Base-by-base conservation (phyloP, 2,888 invertebrate species). In the Drepana falcataria region DNA sequence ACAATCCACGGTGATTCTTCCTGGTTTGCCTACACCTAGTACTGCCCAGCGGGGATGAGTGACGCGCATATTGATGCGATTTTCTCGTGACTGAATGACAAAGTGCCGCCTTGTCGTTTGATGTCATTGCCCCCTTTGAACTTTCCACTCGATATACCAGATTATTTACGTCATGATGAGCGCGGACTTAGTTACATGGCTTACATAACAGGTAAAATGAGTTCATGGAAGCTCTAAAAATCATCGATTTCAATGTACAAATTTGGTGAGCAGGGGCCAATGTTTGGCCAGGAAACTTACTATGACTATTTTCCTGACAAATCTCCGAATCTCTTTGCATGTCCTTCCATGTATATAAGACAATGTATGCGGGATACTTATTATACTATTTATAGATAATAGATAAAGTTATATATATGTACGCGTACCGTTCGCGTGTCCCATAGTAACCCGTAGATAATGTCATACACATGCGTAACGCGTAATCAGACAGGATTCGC, bases 401-500 rank as follows among this genome's bases (percentile, higher is more conserved):
- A 51, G 33, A 40, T 40, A 51, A 9, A 41, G 4, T 5, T 37
- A 37, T 65, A 68, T 66, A 69, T 69, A 73, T 68, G 65, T 65
- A 71, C 66, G 65, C 71, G 73, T 71, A 77, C 77, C 76, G 76
- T 75, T 76, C 74, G 73, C 76, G 73, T 75, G 73, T 69, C 65
- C 72, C 74, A 75, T 78, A 80, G 79, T 75, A 72, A 73, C 70
- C 74, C 71, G 76, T 82, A 80, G 83, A 83, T 85, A 85, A 81
- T 80, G 84, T 78, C 77, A 83, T 88, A 85, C 83, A 85, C 84
- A 89, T 87, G 88, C 90, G 85, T 77, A 73, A 73, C 87, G 86
- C 87, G 87, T 88, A 87, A 85, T 85, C 82, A 79, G 81, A 78
- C 86, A 87, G 87, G 89, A 88, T 89, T 89, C 89, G 89, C 88